phyloP scores from a whole-genome alignment of 2,888 invertebrate species.

The Metopia argyrocephala region DNA sequence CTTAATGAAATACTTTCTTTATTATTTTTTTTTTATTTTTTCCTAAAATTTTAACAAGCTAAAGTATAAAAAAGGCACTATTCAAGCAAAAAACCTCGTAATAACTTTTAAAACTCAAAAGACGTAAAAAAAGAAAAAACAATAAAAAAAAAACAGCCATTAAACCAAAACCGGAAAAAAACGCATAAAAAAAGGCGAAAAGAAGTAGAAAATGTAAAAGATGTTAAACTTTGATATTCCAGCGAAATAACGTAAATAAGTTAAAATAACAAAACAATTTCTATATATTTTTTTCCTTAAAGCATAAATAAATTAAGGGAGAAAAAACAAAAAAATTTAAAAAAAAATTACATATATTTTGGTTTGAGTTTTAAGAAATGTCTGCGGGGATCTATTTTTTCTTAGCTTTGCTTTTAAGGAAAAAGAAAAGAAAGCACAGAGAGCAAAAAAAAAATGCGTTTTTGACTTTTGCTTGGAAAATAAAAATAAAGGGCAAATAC shows the following conservation, averaged over 20 bases:
- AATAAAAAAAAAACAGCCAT: conserved; percentile 34
- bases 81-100: conserved; percentile 41
- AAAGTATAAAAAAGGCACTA: conserved; percentile 31
- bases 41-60: conserved; percentile 18
- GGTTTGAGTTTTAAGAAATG: conserved; percentile 35
- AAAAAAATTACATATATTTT: background rate
- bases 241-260: conserved; percentile 31
- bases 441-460: conserved; percentile 24
- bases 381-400: conserved; percentile 45
- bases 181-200: conserved; percentile 2
- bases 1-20: background rate
- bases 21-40: background rate
- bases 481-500: conserved; percentile 40
- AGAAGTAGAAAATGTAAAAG: conserved; percentile 14
- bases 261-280: conserved; percentile 54
- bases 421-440: background rate
- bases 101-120: conserved; percentile 46
- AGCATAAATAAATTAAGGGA: conserved; percentile 30
- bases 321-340: background rate
- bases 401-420: conserved; percentile 21
- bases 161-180: conserved; percentile 36
- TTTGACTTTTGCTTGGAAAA: conserved; percentile 45
- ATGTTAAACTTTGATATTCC: conserved; percentile 56
- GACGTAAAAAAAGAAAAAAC: conserved; percentile 18
- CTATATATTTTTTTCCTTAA: background rate